Evolutionary conservation across 2,113 vertebrate genomes (phyloP).

Genomic region (Ploceus nigricollis): DNA sequence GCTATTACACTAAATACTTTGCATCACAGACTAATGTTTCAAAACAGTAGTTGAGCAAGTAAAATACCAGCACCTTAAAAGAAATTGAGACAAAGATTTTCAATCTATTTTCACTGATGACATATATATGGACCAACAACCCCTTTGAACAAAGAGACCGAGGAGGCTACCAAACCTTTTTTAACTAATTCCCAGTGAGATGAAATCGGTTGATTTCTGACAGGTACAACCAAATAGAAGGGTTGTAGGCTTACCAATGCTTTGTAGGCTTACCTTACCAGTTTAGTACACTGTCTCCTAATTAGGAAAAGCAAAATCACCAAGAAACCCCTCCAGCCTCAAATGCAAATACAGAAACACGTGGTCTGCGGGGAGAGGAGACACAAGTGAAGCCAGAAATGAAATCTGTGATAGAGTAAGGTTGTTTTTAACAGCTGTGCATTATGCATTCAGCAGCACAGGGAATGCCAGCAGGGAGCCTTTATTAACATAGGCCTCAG

Average conservation of each 20-base stretch:
- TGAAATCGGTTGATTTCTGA: background rate
- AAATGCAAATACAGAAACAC: background rate
- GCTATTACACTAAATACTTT: background rate
- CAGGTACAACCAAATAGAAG: background rate
- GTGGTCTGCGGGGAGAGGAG: background rate
- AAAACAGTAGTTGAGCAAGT: slow-evolving; percentile 44
- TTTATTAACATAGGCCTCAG: slow-evolving; percentile 43
- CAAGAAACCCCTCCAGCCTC: background rate
- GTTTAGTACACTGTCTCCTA: background rate
- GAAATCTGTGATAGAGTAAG: slow-evolving; percentile 28
- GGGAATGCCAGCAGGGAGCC: slow-evolving; percentile 45
- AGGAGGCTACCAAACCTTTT: background rate
- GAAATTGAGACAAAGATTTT: background rate
- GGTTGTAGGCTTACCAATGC: background rate
- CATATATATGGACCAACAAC: background rate
- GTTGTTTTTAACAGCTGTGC: slow-evolving; percentile 57
- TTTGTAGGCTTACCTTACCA: background rate
- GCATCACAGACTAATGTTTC: slow-evolving; percentile 26
- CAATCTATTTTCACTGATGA: background rate
- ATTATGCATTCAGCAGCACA: slow-evolving; percentile 55
- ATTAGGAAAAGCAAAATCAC: background rate
- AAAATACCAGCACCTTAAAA: background rate
- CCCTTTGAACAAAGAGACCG: background rate
- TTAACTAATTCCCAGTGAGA: background rate
- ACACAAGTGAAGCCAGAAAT: background rate